Evolutionary conservation across 1,140 invertebrate genomes (phyloP), one percentile per base, ranked within the genome.

Genomic region (Drosophila ambigua): DNA sequence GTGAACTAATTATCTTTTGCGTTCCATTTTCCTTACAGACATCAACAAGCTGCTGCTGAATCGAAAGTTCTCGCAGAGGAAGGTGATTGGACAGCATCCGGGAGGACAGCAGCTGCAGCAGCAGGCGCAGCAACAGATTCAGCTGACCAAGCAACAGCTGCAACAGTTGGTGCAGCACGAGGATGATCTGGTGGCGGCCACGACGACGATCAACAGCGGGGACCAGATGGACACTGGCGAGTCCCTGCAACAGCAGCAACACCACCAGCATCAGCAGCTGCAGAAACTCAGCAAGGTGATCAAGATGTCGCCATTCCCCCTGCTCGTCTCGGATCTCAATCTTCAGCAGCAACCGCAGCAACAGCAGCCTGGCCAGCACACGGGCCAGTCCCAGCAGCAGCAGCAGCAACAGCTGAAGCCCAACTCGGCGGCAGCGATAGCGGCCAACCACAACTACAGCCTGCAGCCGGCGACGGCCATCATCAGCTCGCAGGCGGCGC

Each of bases 391-490:
- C 9, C 20, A 20, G 20, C 31, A 35, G 31, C 82, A 87, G 24
- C n/a, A n/a, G n/a, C 82, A 55, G 73, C 85, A 58, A 52, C 88
- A 87, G 52, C 76, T 89, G 49, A 89, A 91, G 46, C 84, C 90
- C 16, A 84, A 89, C 6, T 80, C 81, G 8, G 81, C 90, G 6
- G 89, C 88, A 5, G 72, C 88, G 6, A 90, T 90, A 26, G 87
- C 90, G 3, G 82, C 89, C 13, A 92, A 92, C 58, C 91, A 92
- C 72, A 92, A 92, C 50, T 92, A 92, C 45, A 92, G 91, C 48
- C 58, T 92, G 54, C 87, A 92, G 52, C 87, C 91, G 4, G 67
- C 89, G 5, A 72, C 90, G 35, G 89, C 90, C 2, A 90, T 90
- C 5, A 90, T 92, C 13, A 91, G 83, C 5, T 79, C 91, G 3